phyloP scores from a whole-genome alignment of 2,888 invertebrate species.

The Trachelus troglodyta region DNA sequence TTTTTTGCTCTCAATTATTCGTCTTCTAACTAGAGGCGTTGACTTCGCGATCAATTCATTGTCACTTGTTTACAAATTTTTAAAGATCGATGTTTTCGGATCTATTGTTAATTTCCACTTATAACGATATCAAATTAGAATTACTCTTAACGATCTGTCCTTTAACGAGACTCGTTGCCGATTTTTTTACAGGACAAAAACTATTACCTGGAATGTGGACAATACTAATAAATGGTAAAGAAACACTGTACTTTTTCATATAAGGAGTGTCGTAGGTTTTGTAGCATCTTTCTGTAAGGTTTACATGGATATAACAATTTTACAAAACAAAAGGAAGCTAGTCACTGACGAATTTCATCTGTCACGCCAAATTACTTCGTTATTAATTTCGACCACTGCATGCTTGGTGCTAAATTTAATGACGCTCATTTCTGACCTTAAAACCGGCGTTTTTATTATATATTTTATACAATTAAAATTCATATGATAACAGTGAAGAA shows the following conservation, averaged over 20 bases:
- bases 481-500: background rate
- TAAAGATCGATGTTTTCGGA: background rate
- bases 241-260: slow-evolving; percentile 28
- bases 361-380: background rate
- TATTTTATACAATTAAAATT: background rate
- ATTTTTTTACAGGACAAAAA: slow-evolving; percentile 86
- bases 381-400: background rate
- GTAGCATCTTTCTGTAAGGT: slow-evolving; percentile 8
- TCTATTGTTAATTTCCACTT: background rate
- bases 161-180: slow-evolving; percentile 57
- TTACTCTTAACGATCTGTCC: slow-evolving; percentile 23
- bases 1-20: background rate
- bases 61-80: background rate
- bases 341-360: background rate
- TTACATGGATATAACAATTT: background rate
- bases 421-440: background rate
- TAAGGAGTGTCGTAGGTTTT: slow-evolving; percentile 7
- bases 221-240: slow-evolving; percentile 80
- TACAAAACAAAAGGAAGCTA: background rate
- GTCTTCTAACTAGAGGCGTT: background rate
- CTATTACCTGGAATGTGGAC: slow-evolving; percentile 86
- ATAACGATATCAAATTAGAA: background rate
- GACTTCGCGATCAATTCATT: background rate
- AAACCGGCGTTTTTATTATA: background rate
- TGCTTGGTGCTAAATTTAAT: background rate